Conservation (phyloP, 2,113 vertebrate species). For the Emydura subglobosa region DNA sequence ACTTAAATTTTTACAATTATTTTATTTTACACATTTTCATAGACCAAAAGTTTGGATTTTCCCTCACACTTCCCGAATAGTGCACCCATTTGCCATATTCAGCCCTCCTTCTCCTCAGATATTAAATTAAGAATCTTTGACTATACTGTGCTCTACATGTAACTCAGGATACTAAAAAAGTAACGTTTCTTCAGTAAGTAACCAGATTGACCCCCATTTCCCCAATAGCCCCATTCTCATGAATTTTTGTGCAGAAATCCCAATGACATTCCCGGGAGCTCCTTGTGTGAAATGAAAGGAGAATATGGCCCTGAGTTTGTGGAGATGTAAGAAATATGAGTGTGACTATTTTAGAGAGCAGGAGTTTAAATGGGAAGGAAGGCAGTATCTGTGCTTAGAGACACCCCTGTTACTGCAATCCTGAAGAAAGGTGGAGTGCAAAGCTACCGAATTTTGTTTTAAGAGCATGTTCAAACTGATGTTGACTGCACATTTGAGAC, state of each 20-base stretch:
- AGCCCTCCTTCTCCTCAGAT: not conserved
- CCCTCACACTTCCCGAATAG: not conserved
- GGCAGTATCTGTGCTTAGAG: not conserved
- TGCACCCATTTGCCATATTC: not conserved
- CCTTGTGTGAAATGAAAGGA: not conserved
- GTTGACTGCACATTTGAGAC: not conserved
- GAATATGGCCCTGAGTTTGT: not conserved
- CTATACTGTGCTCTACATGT: not conserved
- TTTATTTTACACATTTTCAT: not conserved
- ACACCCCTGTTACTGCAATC: not conserved
- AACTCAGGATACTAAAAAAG: not conserved
- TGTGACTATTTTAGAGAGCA: not conserved
- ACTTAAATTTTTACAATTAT: not conserved
- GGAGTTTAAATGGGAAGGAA: not conserved
- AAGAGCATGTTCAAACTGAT: not conserved
- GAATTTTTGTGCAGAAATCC: not conserved
- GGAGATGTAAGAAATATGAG: not conserved
- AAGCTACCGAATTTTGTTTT: not conserved
- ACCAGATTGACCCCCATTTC: not conserved
- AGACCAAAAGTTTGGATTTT: not conserved
- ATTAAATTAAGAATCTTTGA: not conserved
- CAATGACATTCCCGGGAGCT: not conserved
- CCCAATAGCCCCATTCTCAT: not conserved
- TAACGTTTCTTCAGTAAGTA: not conserved
- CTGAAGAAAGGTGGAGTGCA: not conserved